phyloP scores from a whole-genome alignment of 2,797 vertebrate species.

The Chrosomus eos region DNA sequence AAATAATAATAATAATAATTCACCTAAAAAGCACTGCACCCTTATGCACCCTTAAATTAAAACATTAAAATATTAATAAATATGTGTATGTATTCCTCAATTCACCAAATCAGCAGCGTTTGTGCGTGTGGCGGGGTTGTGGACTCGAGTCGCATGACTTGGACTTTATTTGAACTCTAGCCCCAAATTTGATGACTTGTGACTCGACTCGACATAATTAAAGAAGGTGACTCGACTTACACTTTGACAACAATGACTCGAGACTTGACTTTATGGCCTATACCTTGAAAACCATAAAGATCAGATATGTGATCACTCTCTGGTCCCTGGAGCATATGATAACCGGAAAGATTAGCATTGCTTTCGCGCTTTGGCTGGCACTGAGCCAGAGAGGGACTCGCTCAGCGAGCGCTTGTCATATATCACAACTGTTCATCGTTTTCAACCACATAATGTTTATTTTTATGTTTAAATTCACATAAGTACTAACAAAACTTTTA shows the following conservation, averaged over 20 bases:
- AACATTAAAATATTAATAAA: neutral
- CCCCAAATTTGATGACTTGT: neutral
- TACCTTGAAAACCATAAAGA: slow-evolving; percentile 32
- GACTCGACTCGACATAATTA: neutral
- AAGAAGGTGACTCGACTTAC: slow-evolving; percentile 57
- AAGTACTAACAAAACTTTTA: neutral
- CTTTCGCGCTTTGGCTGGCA: neutral
- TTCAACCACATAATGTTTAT: neutral
- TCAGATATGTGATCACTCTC: neutral
- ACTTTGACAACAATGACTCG: slow-evolving; percentile 56
- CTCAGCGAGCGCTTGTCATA: neutral
- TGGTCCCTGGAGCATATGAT: neutral
- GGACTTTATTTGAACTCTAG: neutral
- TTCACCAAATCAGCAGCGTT: neutral
- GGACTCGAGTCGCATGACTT: neutral
- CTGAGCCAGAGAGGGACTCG: neutral
- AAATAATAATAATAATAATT: neutral
- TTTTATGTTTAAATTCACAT: neutral
- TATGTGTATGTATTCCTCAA: neutral
- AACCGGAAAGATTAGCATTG: neutral
- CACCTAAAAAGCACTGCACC: neutral
- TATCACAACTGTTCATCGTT: neutral
- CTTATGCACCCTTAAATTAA: slow-evolving; percentile 15
- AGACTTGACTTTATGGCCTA: slow-evolving; percentile 59
- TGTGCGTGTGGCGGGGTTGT: neutral